Conservation (phyloP, 2,888 invertebrate genomes). For the Parapristionchus giblindavisi region DNA sequence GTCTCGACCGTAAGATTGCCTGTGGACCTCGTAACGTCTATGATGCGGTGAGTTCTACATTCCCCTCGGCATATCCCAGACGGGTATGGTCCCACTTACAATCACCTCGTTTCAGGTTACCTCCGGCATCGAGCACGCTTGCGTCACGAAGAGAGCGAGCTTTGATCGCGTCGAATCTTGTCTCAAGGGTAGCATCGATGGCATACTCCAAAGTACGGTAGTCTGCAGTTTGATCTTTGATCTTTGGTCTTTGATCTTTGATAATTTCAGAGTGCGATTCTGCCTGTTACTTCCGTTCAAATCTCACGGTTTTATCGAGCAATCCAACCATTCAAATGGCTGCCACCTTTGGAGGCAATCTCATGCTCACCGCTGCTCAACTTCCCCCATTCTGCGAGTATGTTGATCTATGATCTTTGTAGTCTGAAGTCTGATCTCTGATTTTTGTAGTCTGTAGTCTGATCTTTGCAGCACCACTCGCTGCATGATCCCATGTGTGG, state of each 20-base stretch:
- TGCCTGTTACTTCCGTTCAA: background rate
- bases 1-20: constrained; percentile 3
- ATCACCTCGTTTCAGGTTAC: background rate
- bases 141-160: background rate
- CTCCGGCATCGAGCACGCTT: constrained; percentile 24
- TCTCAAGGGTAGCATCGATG: constrained; percentile 9
- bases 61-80: background rate
- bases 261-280: constrained; percentile 5
- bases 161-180: constrained; percentile 3
- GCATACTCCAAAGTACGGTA: constrained; percentile 6
- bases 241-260: background rate
- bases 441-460: background rate
- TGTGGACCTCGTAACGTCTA: constrained; percentile 1
- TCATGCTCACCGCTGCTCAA: constrained; percentile 12
- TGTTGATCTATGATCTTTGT: constrained; percentile 24
- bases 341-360: background rate
- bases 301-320: background rate
- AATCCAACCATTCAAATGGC: constrained; percentile 8
- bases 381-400: constrained; percentile 14
- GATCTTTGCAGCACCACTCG: background rate
- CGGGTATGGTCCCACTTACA: background rate
- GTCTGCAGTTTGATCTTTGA: background rate
- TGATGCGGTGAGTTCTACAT: background rate
- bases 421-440: background rate
- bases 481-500: constrained; percentile 22